Percentiles rank a stretch among this genome's conserved stretches.
Evolutionary conservation across 2,113 vertebrate species (phyloP).

Genomic region (Psilopsiagon aurifrons): DNA sequence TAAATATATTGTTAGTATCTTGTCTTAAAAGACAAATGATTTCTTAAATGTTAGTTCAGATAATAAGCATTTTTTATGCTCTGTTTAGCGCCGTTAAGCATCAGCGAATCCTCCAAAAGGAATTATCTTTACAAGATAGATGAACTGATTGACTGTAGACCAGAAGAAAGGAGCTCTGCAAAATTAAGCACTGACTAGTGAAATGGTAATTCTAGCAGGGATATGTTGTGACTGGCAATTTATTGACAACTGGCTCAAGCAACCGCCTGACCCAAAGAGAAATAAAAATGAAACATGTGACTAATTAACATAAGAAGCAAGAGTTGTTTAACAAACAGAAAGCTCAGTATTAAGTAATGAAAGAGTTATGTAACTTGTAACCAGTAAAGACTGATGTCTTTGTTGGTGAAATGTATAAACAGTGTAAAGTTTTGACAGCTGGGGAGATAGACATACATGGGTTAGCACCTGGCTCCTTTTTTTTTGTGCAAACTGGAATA

Average conservation of each 20-base stretch:
- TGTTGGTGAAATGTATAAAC: neutral
- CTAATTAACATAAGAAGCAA: neutral
- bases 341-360: neutral
- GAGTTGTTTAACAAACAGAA: neutral
- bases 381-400: neutral
- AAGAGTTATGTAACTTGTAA: neutral
- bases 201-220: neutral
- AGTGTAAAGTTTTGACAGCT: neutral
- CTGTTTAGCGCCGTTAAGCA: neutral
- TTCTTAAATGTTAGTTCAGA: neutral
- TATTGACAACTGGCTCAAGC: neutral
- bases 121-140: neutral
- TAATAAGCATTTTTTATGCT: neutral
- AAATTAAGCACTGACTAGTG: neutral
- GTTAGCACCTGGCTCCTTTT: neutral
- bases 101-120: neutral
- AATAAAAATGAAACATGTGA: neutral
- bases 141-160: neutral
- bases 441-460: neutral
- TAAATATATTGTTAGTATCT: neutral
- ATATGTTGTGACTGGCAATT: neutral
- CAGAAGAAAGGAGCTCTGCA: neutral
- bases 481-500: neutral
- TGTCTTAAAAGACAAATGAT: neutral
- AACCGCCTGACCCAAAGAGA: neutral